Evolutionary conservation across 2,888 invertebrate species (phyloP), one percentile per base, ranked within the genome.

Genomic region (Seira ritae): DNA sequence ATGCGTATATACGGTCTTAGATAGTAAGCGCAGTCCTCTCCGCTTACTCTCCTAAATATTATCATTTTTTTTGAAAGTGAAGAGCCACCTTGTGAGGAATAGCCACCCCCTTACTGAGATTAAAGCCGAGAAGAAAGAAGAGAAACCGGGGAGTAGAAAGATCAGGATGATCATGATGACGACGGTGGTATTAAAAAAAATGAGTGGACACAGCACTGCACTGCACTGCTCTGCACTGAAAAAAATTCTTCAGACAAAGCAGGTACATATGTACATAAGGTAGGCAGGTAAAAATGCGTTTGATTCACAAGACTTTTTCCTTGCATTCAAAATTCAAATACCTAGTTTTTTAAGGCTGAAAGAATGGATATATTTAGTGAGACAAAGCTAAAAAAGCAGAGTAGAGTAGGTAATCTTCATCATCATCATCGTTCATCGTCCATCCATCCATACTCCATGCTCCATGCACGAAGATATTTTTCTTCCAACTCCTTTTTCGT

Each of bases 401-500:
- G 60, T 42, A 42, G n/a, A n/a, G n/a, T 42, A 42, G 42, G 42
- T 42, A 55, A 55, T 8, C 55, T 8, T 55, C 55, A 12, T 55
- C 55, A 62, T 20, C 20, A 22, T 62, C 62, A 22, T 62, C 62
- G 60, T 55, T 22, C 22, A 0, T 65, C 8, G 19, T 68, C 17
- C 31, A 69, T 69, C 37, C 70, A 70, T 46, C 62, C 62, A 62
- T 20, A n/a, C 50, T 8, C 50, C 62, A 62, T 20, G 62, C 2
- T 62, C 68, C 76, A 76, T 72, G n/a, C 76, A 71, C 31, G 8
- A 81, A 81, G 74, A 82, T n/a, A n/a, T n/a, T n/a, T n/a, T n/a
- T n/a, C 76, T 81, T 71, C 81, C 4, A 76, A 65, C 77, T 82
- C 37, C 68, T 81, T 80, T 62, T 42, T 80, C 69, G 71, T 77